phyloP scores from a whole-genome alignment of 2,888 invertebrate species.

The Helleia helle region DNA sequence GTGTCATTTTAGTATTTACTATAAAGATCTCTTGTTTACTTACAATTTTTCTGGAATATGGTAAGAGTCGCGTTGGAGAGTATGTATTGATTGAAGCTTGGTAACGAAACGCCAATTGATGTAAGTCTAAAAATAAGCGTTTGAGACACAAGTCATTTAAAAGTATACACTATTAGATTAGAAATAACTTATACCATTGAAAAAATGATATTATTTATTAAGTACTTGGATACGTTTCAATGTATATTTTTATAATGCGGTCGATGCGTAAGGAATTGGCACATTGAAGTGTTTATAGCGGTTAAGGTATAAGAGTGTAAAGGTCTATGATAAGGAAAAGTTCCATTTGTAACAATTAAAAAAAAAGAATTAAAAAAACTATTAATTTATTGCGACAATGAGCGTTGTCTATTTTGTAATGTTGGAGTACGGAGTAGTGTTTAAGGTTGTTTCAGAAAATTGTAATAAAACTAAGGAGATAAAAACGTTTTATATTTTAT shows the following conservation, averaged over 20 bases:
- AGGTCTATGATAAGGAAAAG: slow-evolving; percentile 43
- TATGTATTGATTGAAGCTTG: slow-evolving; percentile 47
- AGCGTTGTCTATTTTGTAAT: slow-evolving; percentile 67
- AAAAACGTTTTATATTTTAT: slow-evolving; percentile 68
- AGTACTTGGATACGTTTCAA: slow-evolving; percentile 47
- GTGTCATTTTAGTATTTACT: slow-evolving; percentile 46
- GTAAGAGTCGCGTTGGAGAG: slow-evolving; percentile 34
- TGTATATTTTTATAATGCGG: slow-evolving; percentile 67
- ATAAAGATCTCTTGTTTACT: slow-evolving; percentile 61
- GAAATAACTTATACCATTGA: slow-evolving; percentile 45
- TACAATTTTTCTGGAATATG: slow-evolving; percentile 68
- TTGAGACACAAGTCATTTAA: slow-evolving; percentile 50
- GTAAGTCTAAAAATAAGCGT: slow-evolving; percentile 57
- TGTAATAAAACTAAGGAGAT: slow-evolving; percentile 62
- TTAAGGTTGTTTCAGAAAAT: slow-evolving; percentile 72
- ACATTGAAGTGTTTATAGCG: slow-evolving; percentile 32
- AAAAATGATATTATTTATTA: slow-evolving; percentile 51
- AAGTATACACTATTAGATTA: slow-evolving; percentile 41
- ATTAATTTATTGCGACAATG: slow-evolving; percentile 59
- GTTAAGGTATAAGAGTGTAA: slow-evolving; percentile 41
- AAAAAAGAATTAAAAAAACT: slow-evolving; percentile 39
- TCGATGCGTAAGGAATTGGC: slow-evolving; percentile 69
- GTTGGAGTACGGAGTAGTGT: slow-evolving; percentile 53
- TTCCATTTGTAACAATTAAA: slow-evolving; percentile 55
- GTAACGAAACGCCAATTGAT: slow-evolving; percentile 60